Percentiles rank a stretch among this genome's conserved stretches.
These are phyloP conservation scores for Chinchilla lanigera DNA, from an alignment of 2,113 vertebrate species.

Conservation along the genomic window DNA sequence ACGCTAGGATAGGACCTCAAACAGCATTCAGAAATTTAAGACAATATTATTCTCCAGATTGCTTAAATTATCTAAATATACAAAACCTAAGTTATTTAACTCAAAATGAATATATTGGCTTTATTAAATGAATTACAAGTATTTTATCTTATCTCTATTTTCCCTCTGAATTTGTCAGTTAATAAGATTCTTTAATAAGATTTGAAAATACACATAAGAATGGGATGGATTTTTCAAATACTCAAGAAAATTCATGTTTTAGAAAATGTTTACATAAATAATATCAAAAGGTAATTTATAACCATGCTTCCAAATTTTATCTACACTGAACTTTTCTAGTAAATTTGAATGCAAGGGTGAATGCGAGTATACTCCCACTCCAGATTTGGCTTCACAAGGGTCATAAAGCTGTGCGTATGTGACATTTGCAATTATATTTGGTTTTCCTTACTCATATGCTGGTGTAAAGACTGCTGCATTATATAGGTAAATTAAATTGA, in stretches of 20 bases:
- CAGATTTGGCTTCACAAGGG: background rate
- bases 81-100: background rate
- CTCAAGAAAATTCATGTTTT: conserved; percentile 19
- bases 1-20: background rate
- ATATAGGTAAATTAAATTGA: conserved; percentile 1
- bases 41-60: background rate
- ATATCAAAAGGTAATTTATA: conserved; percentile 50
- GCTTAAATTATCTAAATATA: conserved; percentile 31
- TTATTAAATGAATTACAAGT: background rate
- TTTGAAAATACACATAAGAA: background rate
- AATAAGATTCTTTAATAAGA: background rate
- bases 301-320: conserved; percentile 30
- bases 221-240: background rate
- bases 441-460: conserved; percentile 43
- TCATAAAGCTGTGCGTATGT: background rate
- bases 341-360: background rate
- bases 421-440: conserved; percentile 56
- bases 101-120: background rate
- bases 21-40: background rate
- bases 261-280: background rate
- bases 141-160: background rate
- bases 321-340: background rate
- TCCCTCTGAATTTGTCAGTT: background rate
- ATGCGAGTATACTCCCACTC: fast-evolving
- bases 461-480: conserved; percentile 1